These are phyloP conservation scores for Charaxes varanes DNA, from an alignment of 1,140 invertebrate species.

Conservation along the genomic window DNA sequence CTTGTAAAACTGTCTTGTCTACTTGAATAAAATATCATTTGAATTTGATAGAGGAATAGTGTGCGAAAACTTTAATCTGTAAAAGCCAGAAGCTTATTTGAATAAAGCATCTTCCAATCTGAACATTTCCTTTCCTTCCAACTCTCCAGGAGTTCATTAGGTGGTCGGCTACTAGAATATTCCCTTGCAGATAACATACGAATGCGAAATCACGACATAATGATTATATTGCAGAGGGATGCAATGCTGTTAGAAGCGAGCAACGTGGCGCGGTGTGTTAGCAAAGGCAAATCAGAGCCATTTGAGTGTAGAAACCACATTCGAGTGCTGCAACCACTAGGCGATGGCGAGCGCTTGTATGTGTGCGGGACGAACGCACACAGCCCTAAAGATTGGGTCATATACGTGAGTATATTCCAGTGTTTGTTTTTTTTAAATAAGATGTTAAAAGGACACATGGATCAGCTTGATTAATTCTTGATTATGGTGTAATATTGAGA, in stretches of 20 bases:
- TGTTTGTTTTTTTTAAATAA: too few relatives aligned
- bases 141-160: too few relatives aligned
- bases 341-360: conserved; percentile 84
- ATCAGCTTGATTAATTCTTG: too few relatives aligned
- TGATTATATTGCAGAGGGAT: conserved; percentile 76
- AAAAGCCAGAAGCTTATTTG: too few relatives aligned
- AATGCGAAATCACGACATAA: conserved; percentile 9
- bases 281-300: conserved; percentile 87
- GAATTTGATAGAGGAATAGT: too few relatives aligned
- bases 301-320: conserved; percentile 91
- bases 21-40: too few relatives aligned
- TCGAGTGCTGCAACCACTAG: conserved; percentile 87
- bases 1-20: too few relatives aligned
- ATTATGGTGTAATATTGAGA: conserved; percentile 81
- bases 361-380: conserved; percentile 91
- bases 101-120: too few relatives aligned
- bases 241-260: conserved; percentile 82
- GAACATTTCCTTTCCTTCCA: not conserved
- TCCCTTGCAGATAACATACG: conserved; percentile 3
- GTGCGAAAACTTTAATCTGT: too few relatives aligned
- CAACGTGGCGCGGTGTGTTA: conserved; percentile 84
- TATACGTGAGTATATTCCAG: conserved; percentile 19
- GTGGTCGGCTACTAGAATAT: conserved; percentile 3
- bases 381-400: conserved; percentile 87
- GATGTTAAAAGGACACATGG: too few relatives aligned